Conservation (phyloP, 2,797 vertebrate species). For the Cyclura pinguis region DNA sequence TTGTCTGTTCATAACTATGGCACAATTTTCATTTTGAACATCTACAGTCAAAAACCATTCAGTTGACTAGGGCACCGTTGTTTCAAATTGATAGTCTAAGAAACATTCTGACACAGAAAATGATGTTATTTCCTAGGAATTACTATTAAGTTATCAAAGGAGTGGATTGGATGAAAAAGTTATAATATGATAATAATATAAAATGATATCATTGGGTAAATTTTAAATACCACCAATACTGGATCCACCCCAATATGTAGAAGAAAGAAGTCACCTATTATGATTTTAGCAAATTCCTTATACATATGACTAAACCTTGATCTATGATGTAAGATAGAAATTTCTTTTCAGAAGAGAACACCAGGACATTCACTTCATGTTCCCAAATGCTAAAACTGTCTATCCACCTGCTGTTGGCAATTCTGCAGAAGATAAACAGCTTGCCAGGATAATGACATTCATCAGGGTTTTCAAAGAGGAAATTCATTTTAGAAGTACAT, state of each 20-base stretch:
- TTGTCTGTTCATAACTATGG: neutral
- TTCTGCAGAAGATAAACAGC: slow-evolving; percentile 30
- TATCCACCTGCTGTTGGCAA: slow-evolving; percentile 24
- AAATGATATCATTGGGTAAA: neutral
- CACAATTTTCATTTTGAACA: neutral
- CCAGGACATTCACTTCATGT: slow-evolving; percentile 30
- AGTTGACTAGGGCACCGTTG: too few species aligned
- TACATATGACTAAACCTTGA: slow-evolving; percentile 30
- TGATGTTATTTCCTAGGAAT: neutral
- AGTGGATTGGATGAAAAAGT: neutral
- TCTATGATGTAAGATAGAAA: slow-evolving; percentile 20
- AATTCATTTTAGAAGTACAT: slow-evolving; percentile 17
- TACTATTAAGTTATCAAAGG: neutral
- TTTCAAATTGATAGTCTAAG: neutral
- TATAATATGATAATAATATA: neutral
- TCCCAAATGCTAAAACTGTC: slow-evolving; percentile 35
- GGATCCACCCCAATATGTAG: neutral
- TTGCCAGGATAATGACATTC: slow-evolving; percentile 15
- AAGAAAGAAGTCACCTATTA: neutral
- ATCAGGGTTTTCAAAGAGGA: neutral
- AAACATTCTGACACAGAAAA: neutral
- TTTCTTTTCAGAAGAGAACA: neutral
- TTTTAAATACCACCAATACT: neutral
- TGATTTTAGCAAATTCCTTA: slow-evolving; percentile 2
- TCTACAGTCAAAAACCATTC: neutral